phyloP scores from a whole-genome alignment of 37 sponge, comb jelly and placozoan genomes.

The Beroe forskalii region DNA sequence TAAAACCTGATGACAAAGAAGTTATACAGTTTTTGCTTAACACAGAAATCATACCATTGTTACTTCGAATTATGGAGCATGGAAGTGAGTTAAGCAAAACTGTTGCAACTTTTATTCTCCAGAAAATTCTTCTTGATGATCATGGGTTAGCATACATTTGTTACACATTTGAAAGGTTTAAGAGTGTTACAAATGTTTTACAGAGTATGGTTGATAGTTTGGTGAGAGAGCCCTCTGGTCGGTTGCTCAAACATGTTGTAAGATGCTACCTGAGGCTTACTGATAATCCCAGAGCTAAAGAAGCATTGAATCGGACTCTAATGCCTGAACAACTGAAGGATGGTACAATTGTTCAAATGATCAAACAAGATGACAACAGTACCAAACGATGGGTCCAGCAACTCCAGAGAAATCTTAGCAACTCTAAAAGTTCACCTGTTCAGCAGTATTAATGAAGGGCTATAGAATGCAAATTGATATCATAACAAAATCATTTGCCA shows the following conservation, averaged over 20 bases:
- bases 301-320: slow-evolving; percentile 80
- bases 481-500: no score
- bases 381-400: slow-evolving; percentile 95
- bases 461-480: no score
- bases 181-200: slow-evolving; percentile 90
- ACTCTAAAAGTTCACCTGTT: slow-evolving; percentile 10
- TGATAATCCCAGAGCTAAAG: slow-evolving; percentile 89
- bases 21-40: slow-evolving; percentile 94
- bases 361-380: slow-evolving; percentile 85
- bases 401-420: slow-evolving; percentile 68
- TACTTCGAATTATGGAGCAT: slow-evolving; percentile 94
- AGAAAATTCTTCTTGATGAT: slow-evolving; percentile 94
- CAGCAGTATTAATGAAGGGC: background rate
- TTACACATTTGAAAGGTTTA: slow-evolving; percentile 95
- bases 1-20: slow-evolving; percentile 96
- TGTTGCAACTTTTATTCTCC: slow-evolving; percentile 94
- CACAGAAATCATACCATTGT: slow-evolving; percentile 96
- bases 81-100: slow-evolving; percentile 97
- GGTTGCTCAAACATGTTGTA: slow-evolving; percentile 93
- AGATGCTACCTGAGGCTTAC: slow-evolving; percentile 91
- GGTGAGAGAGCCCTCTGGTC: slow-evolving; percentile 81
- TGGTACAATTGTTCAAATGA: slow-evolving; percentile 72
- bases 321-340: slow-evolving; percentile 96
- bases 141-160: slow-evolving; percentile 96
- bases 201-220: slow-evolving; percentile 82